These are phyloP conservation scores for Megathymus violae DNA, from an alignment of 1,140 invertebrate genomes.

Conservation along the genomic window DNA sequence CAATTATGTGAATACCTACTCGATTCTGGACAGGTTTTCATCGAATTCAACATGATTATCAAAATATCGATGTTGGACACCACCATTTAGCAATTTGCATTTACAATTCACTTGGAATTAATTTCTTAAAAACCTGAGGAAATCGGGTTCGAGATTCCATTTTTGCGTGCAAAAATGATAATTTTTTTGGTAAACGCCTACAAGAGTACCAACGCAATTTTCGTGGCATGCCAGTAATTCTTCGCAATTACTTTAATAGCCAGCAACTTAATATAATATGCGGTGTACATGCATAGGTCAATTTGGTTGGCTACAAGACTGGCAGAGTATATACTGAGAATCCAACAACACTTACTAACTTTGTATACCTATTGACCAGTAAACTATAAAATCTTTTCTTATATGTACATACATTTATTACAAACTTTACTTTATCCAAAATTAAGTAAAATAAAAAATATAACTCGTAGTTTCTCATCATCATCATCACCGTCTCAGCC, in stretches of 20 bases:
- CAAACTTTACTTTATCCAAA: no score
- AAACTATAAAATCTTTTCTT: no score
- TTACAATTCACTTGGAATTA: constrained; percentile 57
- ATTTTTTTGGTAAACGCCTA: constrained; percentile 51
- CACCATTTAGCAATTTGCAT: constrained; percentile 66
- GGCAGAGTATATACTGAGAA: background rate
- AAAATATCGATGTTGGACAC: constrained; percentile 51
- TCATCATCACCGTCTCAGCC: no score
- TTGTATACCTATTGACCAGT: no score
- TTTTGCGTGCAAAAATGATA: constrained; percentile 56
- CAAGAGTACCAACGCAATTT: constrained; percentile 42
- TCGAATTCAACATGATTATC: constrained; percentile 44
- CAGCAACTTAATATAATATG: constrained; percentile 49
- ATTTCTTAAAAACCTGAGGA: constrained; percentile 49
- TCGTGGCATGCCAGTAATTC: constrained; percentile 50
- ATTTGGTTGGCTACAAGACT: constrained; percentile 25
- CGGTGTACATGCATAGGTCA: constrained; percentile 23
- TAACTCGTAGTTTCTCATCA: no score
- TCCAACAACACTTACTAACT: constrained; percentile 11
- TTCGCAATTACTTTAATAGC: constrained; percentile 67
- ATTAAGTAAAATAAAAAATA: no score
- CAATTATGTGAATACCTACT: constrained; percentile 42
- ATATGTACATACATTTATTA: no score
- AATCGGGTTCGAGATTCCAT: constrained; percentile 49
- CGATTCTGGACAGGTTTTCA: constrained; percentile 39